Conservation (phyloP, 1,140 invertebrate species). For the Rhynchophorus ferrugineus region DNA sequence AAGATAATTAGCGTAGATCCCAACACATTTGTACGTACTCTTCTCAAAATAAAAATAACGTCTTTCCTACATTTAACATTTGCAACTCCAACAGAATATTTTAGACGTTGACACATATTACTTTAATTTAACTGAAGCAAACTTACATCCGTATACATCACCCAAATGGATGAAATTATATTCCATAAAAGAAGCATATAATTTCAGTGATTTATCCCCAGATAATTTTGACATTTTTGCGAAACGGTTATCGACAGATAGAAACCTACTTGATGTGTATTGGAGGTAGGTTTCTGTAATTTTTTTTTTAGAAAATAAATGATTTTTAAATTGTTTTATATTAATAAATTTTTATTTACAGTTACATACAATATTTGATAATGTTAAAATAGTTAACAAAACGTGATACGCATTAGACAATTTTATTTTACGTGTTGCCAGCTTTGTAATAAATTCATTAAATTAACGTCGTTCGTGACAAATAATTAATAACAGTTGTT, state of each 20-base stretch:
- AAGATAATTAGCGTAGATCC: constrained; percentile 62
- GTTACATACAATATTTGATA: no score
- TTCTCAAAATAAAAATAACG: no score
- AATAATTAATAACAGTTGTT: no score
- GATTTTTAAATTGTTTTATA: no score
- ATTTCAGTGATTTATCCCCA: constrained; percentile 44
- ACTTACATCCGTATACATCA: constrained; percentile 35
- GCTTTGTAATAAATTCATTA: no score
- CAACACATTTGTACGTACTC: constrained; percentile 49
- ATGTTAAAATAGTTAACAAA: no score
- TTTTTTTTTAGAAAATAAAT: no score
- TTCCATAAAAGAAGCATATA: constrained; percentile 50
- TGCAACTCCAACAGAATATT: constrained; percentile 38
- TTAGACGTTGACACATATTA: constrained; percentile 55
- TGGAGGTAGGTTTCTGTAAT: constrained; percentile 16
- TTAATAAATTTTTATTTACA: no score
- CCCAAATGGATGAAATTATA: constrained; percentile 47
- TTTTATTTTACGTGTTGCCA: no score
- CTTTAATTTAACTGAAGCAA: constrained; percentile 54
- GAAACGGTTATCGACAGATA: constrained; percentile 37
- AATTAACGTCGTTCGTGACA: no score
- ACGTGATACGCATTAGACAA: no score
- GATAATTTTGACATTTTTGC: constrained; percentile 44
- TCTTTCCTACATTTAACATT: background rate
- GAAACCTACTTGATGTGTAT: constrained; percentile 21